phyloP scores from a whole-genome alignment of 2,797 vertebrate species.

The Neosilurus hyrtlii region DNA sequence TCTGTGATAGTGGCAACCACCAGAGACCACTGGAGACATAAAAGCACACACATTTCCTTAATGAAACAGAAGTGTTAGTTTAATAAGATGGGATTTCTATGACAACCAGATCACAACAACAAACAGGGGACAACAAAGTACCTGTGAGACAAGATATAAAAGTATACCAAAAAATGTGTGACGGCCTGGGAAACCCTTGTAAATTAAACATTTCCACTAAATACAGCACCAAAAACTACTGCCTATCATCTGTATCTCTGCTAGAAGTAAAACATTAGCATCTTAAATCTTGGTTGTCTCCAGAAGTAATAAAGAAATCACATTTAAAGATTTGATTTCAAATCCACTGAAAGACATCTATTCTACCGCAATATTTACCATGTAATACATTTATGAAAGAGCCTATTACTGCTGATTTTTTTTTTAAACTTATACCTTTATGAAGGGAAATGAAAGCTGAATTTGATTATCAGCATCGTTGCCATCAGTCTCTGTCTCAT shows the following conservation, averaged over 20 bases:
- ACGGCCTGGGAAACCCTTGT: slow-evolving; percentile 18
- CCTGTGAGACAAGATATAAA: slow-evolving; percentile 16
- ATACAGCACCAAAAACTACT: background rate
- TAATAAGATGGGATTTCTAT: background rate
- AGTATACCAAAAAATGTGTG: slow-evolving; percentile 16
- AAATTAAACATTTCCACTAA: background rate
- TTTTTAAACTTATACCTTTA: background rate
- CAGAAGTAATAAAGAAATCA: background rate
- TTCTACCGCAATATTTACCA: background rate
- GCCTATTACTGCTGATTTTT: background rate
- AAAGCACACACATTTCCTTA: slow-evolving; percentile 24
- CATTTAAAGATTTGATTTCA: background rate
- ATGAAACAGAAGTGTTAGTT: background rate
- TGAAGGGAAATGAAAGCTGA: background rate
- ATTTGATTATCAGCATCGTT: background rate
- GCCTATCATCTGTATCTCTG: background rate
- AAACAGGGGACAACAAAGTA: slow-evolving; percentile 12
- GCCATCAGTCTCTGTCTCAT: background rate
- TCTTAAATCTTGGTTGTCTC: background rate
- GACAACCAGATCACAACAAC: slow-evolving; percentile 4
- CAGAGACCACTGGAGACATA: slow-evolving; percentile 83
- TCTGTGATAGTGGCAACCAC: slow-evolving; percentile 94
- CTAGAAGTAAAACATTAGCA: background rate
- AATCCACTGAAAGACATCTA: background rate
- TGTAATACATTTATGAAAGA: background rate